Percentiles rank a stretch among this genome's conserved stretches.
phyloP scores from a whole-genome alignment of 1,140 invertebrate genomes.

The Cheumatopsyche charites region DNA sequence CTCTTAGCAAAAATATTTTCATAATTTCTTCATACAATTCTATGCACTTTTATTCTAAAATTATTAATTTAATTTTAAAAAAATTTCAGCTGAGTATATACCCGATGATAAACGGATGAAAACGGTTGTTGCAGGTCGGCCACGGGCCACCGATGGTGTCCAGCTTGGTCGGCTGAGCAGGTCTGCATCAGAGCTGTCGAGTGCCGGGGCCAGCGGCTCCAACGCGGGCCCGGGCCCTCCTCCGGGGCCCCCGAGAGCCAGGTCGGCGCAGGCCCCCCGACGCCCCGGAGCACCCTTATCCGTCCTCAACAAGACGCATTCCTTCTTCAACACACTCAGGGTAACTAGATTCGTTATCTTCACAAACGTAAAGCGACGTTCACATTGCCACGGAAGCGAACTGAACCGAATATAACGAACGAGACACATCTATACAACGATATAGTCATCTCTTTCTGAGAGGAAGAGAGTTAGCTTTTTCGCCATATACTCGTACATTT shows the following conservation, averaged over 20 bases:
- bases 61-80: too few relatives aligned
- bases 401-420: background rate
- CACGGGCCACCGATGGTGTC: constrained; percentile 41
- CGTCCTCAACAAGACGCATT: constrained; percentile 73
- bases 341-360: constrained; percentile 52
- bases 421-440: too few relatives aligned
- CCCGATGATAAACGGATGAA: too few relatives aligned
- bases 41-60: too few relatives aligned
- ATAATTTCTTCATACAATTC: too few relatives aligned
- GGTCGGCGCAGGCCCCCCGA: constrained; percentile 59
- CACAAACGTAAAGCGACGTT: too few relatives aligned
- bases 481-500: too few relatives aligned
- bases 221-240: constrained; percentile 54
- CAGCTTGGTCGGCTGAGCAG: constrained; percentile 56
- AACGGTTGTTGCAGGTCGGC: constrained; percentile 44
- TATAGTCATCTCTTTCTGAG: too few relatives aligned
- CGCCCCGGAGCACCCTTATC: constrained; percentile 59
- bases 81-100: too few relatives aligned
- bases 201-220: constrained; percentile 51
- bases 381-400: too few relatives aligned
- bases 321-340: constrained; percentile 72
- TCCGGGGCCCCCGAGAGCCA: constrained; percentile 53
- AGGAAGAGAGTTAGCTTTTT: too few relatives aligned
- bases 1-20: too few relatives aligned
- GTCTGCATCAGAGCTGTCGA: constrained; percentile 63